Evolutionary conservation across 2,113 vertebrate genomes (phyloP), one percentile per base, ranked within the genome.

Genomic region (Oncorhynchus gorbuscha): DNA sequence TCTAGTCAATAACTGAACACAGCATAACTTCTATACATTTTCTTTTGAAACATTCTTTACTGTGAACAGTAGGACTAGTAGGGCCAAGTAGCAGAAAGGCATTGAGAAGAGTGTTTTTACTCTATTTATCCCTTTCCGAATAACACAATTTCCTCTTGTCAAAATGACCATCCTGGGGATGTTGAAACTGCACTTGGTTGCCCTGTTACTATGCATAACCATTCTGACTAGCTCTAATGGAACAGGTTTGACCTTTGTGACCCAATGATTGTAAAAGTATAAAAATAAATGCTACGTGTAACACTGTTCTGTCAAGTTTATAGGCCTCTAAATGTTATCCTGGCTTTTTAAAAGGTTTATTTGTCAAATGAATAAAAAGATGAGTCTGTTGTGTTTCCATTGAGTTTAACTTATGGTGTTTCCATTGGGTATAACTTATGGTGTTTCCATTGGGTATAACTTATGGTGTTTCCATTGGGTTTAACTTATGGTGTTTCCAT

Each of bases 341-440:
- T 55, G 51, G 12, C 68, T 13, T 68, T 76, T 80, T 81, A 84
- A 89, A 89, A 12, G 70, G 84, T 28, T 75, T 81, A 85, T 84
- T 88, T 88, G 88, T 90, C 87, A 87, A 45, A 45, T 2, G 66
- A 90, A 91, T 84, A 83, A 88, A 89, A 85, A 87, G 82, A 92
- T 90, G 83, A 84, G 13, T 18, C 87, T 75, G 7, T 82, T 78
- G 88, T 89, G 88, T 91, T 86, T 91, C 89, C 87, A 91, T 88
- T 88, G 88, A 83, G 87, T 76, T 82, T 91, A 91, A 91, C 88
- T 91, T 92, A 92, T 91, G 89, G 84, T n/a, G n/a, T n/a, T n/a
- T n/a, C 89, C 87, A 91, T 88, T 88, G 88, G 84, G 87, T 76
- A 83, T 91, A 91, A 91, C 88, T 91, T 92, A 92, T 91, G 89